Percentiles rank a stretch among this genome's conserved stretches.
Conservation (phyloP, 1,140 invertebrate genomes). For the Pteromalus puparum region DNA sequence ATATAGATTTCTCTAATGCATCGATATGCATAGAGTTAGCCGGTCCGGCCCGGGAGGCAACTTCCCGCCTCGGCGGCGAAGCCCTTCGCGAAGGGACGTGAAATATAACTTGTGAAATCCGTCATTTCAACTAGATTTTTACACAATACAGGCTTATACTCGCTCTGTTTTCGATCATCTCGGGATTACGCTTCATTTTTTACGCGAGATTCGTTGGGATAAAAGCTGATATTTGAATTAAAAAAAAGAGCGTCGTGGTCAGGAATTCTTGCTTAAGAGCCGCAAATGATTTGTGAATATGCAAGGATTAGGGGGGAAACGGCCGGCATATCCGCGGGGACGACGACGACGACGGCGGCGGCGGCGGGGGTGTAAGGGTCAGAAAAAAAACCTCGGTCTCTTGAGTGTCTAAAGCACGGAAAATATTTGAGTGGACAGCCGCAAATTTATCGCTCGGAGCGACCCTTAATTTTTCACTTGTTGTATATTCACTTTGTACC, state of each 20-base stretch:
- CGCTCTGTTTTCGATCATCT: not conserved
- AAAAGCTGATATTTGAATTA: not conserved
- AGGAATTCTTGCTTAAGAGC: slow-evolving; percentile 53
- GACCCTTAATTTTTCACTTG: slow-evolving; percentile 62
- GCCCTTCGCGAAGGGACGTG: not conserved
- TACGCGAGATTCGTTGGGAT: not conserved
- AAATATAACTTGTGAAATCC: slow-evolving; percentile 28
- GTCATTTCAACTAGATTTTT: not conserved
- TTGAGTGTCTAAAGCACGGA: slow-evolving; percentile 60
- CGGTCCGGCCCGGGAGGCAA: slow-evolving; percentile 24
- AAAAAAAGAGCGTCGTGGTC: not conserved
- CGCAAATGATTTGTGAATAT: slow-evolving; percentile 65
- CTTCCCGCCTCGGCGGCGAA: not conserved
- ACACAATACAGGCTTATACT: not conserved
- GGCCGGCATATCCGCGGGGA: slow-evolving; percentile 31
- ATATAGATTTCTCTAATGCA: slow-evolving; percentile 58
- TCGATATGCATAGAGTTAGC: slow-evolving; percentile 56
- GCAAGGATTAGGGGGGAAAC: slow-evolving; percentile 55
- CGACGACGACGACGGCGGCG: not conserved
- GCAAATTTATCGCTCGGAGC: slow-evolving; percentile 59
- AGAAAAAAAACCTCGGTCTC: slow-evolving; percentile 58
- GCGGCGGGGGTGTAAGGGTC: slow-evolving; percentile 44
- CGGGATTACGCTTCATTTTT: too few relatives aligned
- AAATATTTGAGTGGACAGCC: slow-evolving; percentile 64
- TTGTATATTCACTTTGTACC: slow-evolving; percentile 47